Conservation (phyloP, 2,888 invertebrate species). For the Tenthredo scrophulariae region DNA sequence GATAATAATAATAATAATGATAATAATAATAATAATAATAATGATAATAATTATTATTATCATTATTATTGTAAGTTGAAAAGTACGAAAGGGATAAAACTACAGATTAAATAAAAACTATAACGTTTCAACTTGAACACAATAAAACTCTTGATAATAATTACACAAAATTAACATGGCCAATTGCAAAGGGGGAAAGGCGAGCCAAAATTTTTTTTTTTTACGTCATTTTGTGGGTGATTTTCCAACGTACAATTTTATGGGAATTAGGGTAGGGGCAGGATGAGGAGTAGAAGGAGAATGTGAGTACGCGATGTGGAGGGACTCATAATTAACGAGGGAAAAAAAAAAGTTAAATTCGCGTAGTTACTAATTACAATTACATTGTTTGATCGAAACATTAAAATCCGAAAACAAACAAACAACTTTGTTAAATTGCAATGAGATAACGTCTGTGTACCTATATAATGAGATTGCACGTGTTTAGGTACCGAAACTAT, state of each 20-base stretch:
- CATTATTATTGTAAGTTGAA: neutral
- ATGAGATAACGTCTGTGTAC: neutral
- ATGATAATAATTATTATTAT: neutral
- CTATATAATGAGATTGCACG: conserved; percentile 13
- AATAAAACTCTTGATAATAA: conserved; percentile 63
- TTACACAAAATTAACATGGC: conserved; percentile 68
- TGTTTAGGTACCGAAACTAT: conserved; percentile 12
- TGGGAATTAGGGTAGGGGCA: neutral
- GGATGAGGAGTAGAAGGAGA: neutral
- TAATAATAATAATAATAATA: neutral
- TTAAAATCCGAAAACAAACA: neutral
- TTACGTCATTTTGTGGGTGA: neutral
- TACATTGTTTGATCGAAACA: neutral
- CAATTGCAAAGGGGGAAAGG: conserved; percentile 65
- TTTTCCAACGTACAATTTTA: neutral
- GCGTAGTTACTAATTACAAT: neutral
- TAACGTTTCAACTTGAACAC: conserved; percentile 66
- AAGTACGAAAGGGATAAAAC: conserved; percentile 20
- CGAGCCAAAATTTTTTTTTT: neutral
- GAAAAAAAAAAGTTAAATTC: neutral
- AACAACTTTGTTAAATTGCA: neutral
- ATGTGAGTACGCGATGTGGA: neutral
- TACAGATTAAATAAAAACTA: conserved; percentile 59
- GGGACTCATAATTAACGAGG: neutral
- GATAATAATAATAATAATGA: neutral